Base-by-base conservation (phyloP, 1,140 invertebrate genomes). In the Bombus vancouverensis region DNA sequence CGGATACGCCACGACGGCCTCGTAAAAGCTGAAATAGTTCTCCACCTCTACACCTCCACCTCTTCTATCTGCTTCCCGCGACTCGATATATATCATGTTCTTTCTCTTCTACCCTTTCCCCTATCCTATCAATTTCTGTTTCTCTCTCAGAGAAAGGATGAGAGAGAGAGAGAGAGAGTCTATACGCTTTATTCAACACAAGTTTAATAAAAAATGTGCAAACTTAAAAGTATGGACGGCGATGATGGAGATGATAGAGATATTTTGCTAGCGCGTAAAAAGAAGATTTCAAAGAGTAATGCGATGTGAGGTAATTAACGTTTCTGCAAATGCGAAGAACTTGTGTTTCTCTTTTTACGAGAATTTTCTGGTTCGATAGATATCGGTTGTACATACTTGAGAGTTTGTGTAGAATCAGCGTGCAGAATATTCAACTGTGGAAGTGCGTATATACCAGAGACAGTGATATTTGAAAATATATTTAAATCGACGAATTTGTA, bases 1-100 rank as follows among this genome's bases (percentile, higher is more conserved):
- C 91, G 91, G 92, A 93, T 91, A 93, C 88, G 89, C 87, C 90
- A 89, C 89, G 87, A 88, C 84, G 89, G 86, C 89, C 89, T 90
- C 89, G 88, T 90, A 90, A 90, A 90, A 90, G 88, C 89, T 87
- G 82, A 87, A 90, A 90, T 85, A 90, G 88, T 85, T 87, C 66
- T 76, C 39, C 28, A 62, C 80, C 34, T 65, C 72, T n/a, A 28
- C 68, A 15, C 37, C 72, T 15, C 39, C 71, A 1, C 53, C 73
- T 34, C 13, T 10, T 70, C 65, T 66, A 5, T 37, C 82, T 28
- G 32, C 32, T 57, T 39, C n/a, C 47, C 66, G 0, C 22, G 32
- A 9, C 44, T 32, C 65, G n/a, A 32, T 66, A 8, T 66, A 66
- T 66, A 34, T 66, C 59, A 12, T 13, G 59, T n/a, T n/a, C 59